Evolutionary conservation across 2,888 invertebrate genomes (phyloP), one percentile per base, ranked within the genome.

Genomic region (Apodemia mormo): DNA sequence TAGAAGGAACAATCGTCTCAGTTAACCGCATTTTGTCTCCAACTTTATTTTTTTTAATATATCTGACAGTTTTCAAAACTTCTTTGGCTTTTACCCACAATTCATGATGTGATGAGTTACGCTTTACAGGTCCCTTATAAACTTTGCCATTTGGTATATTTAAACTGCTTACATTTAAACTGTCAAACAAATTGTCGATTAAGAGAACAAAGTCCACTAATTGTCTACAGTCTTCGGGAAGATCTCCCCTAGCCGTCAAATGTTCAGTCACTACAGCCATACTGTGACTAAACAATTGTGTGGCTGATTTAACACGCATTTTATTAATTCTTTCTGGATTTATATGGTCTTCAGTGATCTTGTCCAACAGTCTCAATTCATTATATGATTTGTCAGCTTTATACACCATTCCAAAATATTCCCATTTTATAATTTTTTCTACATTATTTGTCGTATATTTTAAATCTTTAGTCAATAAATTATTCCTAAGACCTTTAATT

Each of bases 401-500:
- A 8, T 22, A 22, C 2, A 72, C 30, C 64, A 67, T 64, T 71
- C 70, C 52, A 14, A 68, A 72, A 64, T 74, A 72, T 2, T 70
- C 22, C 72, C 70, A 72, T 58, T 72, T 71, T 8, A 72, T 43
- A 40, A 40, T 54, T 69, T 67, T 69, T 69, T 72, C 71, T 12
- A 73, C 68, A 3, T 72, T 68, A 2, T 70, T 68, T 33, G 68
- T 37, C n/a, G 6, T 45, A 45, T 45, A 12, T 45, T 12, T 45
- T 45, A 45, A 45, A 45, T 45, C 45, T 45, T 45, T 45, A 12
- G 12, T 45, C 4, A 45, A 45, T 45, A 45, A 65, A 66, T 77
- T 79, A 71, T 72, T 79, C 78, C 0, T 72, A 77, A 79, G 10
- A 7, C 78, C 79, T 72, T 80, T 80, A 22, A 80, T 56, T 9